phyloP scores from a whole-genome alignment of 1,140 invertebrate species.

The Apis cerana region DNA sequence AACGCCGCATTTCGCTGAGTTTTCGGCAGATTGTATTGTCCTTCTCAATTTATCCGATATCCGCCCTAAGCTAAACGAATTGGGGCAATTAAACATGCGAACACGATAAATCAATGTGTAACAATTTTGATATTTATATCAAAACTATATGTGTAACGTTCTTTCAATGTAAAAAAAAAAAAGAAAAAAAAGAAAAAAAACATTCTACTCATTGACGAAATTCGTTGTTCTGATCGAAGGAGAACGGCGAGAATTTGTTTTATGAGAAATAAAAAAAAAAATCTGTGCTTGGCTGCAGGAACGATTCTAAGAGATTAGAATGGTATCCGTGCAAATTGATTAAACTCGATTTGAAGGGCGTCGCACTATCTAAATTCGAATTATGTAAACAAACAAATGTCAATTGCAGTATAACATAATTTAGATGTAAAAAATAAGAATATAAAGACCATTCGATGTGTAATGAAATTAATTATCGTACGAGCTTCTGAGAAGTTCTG shows the following conservation, averaged over 20 bases:
- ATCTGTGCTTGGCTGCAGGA: constrained; percentile 11
- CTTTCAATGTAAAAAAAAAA: background rate
- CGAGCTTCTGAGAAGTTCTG: background rate
- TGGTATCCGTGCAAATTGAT: constrained; percentile 45
- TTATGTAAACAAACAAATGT: constrained; percentile 75
- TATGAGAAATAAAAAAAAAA: background rate
- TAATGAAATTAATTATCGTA: background rate
- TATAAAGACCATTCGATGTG: constrained; percentile 5
- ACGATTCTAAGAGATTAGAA: constrained; percentile 60
- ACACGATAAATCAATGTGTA: background rate
- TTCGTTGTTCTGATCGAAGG: background rate
- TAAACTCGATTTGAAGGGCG: constrained; percentile 27
- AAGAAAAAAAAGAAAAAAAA: background rate
- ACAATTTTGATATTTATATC: constrained; percentile 4
- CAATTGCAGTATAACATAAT: constrained; percentile 76
- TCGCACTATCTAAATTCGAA: constrained; percentile 43
- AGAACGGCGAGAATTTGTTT: constrained; percentile 2
- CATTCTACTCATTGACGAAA: background rate
- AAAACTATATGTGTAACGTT: constrained; percentile 5
- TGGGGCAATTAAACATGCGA: background rate
- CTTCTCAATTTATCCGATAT: constrained; percentile 49
- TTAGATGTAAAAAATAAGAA: constrained; percentile 13
- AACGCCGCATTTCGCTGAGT: constrained; percentile 48
- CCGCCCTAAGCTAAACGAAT: constrained; percentile 32
- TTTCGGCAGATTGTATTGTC: constrained; percentile 52